Conservation (phyloP, 1,140 invertebrate species). For the Cotesia typhae region DNA sequence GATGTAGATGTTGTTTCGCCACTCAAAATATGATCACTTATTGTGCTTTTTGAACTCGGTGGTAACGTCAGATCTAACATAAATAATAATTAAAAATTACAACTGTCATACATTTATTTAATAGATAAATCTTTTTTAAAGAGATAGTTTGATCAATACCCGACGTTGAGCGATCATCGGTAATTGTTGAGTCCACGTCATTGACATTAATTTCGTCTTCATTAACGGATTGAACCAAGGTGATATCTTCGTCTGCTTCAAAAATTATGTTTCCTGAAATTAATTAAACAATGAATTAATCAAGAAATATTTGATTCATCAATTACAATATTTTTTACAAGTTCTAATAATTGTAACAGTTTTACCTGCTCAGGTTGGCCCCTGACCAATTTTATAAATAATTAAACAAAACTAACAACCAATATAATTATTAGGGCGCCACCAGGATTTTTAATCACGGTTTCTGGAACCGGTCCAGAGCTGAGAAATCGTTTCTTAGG, state of each 20-base stretch:
- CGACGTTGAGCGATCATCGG: conserved; percentile 12
- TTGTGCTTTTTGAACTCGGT: conserved; percentile 11
- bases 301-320: conserved; percentile 11
- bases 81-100: conserved; percentile 11
- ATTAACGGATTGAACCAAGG: conserved; percentile 22
- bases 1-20: conserved; percentile 20
- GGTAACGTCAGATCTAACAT: conserved; percentile 14
- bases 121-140: background rate
- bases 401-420: no score
- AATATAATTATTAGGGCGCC: no score
- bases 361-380: no score
- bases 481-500: no score
- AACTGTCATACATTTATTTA: background rate
- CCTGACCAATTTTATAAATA: no score
- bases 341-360: background rate
- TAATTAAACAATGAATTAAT: conserved; percentile 14
- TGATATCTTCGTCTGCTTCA: conserved; percentile 9
- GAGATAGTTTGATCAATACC: conserved; percentile 13
- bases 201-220: conserved; percentile 20
- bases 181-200: conserved; percentile 12
- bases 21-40: conserved; percentile 19
- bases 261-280: conserved; percentile 29
- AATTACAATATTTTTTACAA: conserved; percentile 15
- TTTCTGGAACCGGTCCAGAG: no score
- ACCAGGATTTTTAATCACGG: no score